Evolutionary conservation across 53 echinoderm and acorn worm species (phyloP), one percentile per base, ranked within the genome.

Genomic region (Hippasteria phrygiana): DNA sequence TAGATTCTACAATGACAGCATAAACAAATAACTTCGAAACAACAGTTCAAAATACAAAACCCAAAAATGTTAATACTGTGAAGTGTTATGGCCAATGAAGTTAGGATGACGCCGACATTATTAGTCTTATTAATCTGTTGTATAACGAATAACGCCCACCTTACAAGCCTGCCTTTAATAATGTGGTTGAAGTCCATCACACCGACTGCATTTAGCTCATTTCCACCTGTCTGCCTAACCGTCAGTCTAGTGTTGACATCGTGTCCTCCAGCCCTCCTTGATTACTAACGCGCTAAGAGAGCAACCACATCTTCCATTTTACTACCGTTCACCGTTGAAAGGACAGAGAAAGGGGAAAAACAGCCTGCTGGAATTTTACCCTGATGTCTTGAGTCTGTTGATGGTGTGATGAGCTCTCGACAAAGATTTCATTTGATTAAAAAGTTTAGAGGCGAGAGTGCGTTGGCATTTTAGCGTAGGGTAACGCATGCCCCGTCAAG

Each of bases 361-460:
- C 24, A 59, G 8, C 59, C 59, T 59, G 59, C 3, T 24, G 59
- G 20, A 59, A 45, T 24, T 24, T 8, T 24, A 59, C 59, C 24
- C 20, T 10, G 69, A 67, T 67, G 69, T 36, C 37, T 18, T 18
- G 69, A 26, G 69, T 26, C 69, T 13, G 69, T 14, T 67, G 40
- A 24, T 24, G 42, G 43, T 73, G 41, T 42, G 73, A 73, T 73
- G 73, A 43, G 73, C 41, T 34, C 40, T 73, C 43, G 73, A 42
- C 43, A 43, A 26, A 73, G 73, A 40, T 73, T 73, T 8, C 73
- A 43, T 73, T 73, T 73, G 73, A 73, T 73, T 73, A 73, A 42
- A 73, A 42, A 41, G 43, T 40, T 73, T 24, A n/a, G 1, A 4
- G 73, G 40, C 73, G 8, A 43, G 73, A 73, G 73, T 73, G 73